Base-by-base conservation (phyloP, 2,888 invertebrate genomes). In the Acleris sparsana region DNA sequence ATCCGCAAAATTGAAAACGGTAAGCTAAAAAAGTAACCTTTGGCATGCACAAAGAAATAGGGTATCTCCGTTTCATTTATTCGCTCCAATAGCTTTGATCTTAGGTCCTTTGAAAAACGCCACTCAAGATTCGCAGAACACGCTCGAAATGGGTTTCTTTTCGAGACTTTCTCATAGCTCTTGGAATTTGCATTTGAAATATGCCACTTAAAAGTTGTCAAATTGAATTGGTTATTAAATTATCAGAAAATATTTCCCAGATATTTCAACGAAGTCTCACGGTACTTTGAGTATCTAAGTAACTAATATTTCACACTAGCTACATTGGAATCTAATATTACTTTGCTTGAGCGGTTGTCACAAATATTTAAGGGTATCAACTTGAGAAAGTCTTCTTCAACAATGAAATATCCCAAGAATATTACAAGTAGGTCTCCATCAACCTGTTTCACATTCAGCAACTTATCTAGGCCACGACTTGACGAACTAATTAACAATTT, bases 71-170 rank as follows among this genome's bases (percentile, higher is more conserved):
- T 62, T 67, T 80, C 81, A 81, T 85, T 85, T 83, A 84, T 83
- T 82, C 79, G 75, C 77, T 77, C 78, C 76, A 76, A 85, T 78
- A 73, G 78, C 82, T 87, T 87, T 84, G 80, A 87, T 87, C 79
- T 83, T 79, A 70, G 77, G 78, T 77, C 77, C 79, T 84, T 84
- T 81, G 77, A 80, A 81, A 80, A 78, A 81, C 72, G 77, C 73
- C 74, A 83, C 76, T 82, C 79, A 77, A 77, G 74, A 82, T 80
- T 82, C 73, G 74, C 72, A 77, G 75, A 83, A 82, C 79, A 80
- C 73, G 75, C 76, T 75, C 78, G 33, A 80, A 80, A 83, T 78
- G 76, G 73, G 77, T 77, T 80, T 80, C 71, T 75, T 75, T 78
- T 73, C 75, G 69, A 78, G 70, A 73, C 64, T 70, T 70, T 72